Evolutionary conservation across 1,140 invertebrate genomes (phyloP), one percentile per base, ranked within the genome.

Genomic region (Galendromus occidentalis): DNA sequence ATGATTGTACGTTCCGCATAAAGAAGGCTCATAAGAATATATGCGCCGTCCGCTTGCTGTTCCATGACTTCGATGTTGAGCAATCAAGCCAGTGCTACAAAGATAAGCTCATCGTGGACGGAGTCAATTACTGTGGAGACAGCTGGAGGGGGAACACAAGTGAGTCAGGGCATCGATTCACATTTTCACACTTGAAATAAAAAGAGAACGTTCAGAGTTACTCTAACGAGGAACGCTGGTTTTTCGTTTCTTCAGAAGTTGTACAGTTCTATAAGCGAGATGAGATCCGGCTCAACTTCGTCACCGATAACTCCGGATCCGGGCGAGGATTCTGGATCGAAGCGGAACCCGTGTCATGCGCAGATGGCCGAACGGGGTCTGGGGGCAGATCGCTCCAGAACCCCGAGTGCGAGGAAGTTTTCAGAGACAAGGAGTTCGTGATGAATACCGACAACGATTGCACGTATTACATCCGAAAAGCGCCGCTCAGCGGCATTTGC

Each of bases 251-350:
- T 68, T 18, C 67, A 68, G 70, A 68, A 65, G 42, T 66, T 1
- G 45, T 70, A 17, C 33, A 67, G 20, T 70, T 70, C 65, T 59
- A n/a, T 9, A 41, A 64, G 44, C 64, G 64, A 17, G 55, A 63
- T 42, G 69, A 71, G 41, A 9, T 71, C 1, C 64, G 55, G 6
- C 67, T 71, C 25, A 65, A 66, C n/a, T 71, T 71, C 45, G 20
- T 39, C 17, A 64, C 69, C 12, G 63, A 70, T 67, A 44, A 64
- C 28, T 9, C 17, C 7, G 64, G 25, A 0, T 66, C 68, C 9
- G 69, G 69, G n/a, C 22, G 65, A 5, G 70, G 70, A 39, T 71
- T 71, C 59, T 71, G 69, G 69, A 65, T 70, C 29, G 68, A 71
- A 45, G 69, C 69, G 5, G 44, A 47, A 12, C 29, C 47, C 4